phyloP scores from a whole-genome alignment of 2,113 vertebrate genomes.

The Atrichornis clamosus region DNA sequence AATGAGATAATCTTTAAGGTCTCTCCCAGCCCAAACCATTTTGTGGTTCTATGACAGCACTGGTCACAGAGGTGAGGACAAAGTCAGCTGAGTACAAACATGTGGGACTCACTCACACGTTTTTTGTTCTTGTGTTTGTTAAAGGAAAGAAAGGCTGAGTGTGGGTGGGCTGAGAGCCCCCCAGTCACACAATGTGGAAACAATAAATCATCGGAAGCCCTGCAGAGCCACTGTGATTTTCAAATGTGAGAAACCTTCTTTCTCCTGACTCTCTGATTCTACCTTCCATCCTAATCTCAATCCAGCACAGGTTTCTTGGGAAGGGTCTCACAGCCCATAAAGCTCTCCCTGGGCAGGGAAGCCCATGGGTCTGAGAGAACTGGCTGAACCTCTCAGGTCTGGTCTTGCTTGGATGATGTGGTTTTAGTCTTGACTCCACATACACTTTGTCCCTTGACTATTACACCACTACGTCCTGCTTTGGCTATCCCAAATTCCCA shows the following conservation, averaged over 20 bases:
- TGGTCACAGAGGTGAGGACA: not conserved
- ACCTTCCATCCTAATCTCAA: not conserved
- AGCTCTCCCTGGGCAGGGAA: not conserved
- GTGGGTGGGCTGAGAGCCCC: constrained; percentile 25
- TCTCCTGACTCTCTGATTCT: not conserved
- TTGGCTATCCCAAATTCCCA: not conserved
- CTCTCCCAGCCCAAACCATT: not conserved
- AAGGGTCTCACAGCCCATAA: not conserved
- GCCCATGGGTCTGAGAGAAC: not conserved
- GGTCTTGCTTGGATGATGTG: not conserved
- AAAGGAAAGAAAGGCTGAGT: not conserved
- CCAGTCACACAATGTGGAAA: not conserved
- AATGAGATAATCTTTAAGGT: not conserved
- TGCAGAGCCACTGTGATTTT: not conserved
- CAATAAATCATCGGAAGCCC: not conserved
- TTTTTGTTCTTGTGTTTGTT: not conserved
- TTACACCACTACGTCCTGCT: not conserved
- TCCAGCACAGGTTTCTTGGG: not conserved
- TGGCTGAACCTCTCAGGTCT: not conserved
- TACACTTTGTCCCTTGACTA: not conserved
- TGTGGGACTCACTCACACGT: not conserved
- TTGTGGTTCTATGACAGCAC: not conserved
- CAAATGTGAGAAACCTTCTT: not conserved
- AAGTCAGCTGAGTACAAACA: not conserved
- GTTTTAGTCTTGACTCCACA: not conserved